Conservation (phyloP, 1,140 invertebrate genomes). For the Acyrthosiphon pisum region DNA sequence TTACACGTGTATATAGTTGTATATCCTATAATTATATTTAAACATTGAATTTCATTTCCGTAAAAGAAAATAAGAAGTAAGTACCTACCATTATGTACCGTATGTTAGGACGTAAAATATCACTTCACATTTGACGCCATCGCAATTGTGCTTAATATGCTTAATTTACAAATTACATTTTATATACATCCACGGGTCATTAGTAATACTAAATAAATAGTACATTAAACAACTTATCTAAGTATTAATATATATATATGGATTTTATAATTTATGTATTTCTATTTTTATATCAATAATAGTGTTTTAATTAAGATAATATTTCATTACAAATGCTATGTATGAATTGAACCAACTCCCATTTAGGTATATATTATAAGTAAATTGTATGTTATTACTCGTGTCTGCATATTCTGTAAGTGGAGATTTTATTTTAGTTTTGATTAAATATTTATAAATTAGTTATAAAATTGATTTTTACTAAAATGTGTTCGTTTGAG, state of each 20-base stretch:
- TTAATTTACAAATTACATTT: neutral
- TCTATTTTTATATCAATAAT: neutral
- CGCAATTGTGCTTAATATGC: neutral
- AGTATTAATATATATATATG: neutral
- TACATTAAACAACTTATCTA: neutral
- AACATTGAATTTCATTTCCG: neutral
- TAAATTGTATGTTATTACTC: neutral
- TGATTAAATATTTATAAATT: neutral
- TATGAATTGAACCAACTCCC: neutral
- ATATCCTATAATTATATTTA: neutral
- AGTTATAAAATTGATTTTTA: neutral
- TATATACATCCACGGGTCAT: neutral
- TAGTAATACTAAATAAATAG: neutral
- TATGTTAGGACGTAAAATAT: neutral
- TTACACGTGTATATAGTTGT: no score
- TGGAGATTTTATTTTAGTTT: neutral
- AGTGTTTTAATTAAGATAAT: neutral
- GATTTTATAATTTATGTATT: neutral
- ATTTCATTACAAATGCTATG: neutral
- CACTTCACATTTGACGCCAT: neutral
- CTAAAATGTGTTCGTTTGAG: no score
- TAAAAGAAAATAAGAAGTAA: neutral
- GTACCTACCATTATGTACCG: no score
- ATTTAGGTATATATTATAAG: neutral
- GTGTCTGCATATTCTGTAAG: neutral